These are phyloP conservation scores for Rhingia rostrata DNA, from an alignment of 2,888 invertebrate genomes.

Conservation along the genomic window DNA sequence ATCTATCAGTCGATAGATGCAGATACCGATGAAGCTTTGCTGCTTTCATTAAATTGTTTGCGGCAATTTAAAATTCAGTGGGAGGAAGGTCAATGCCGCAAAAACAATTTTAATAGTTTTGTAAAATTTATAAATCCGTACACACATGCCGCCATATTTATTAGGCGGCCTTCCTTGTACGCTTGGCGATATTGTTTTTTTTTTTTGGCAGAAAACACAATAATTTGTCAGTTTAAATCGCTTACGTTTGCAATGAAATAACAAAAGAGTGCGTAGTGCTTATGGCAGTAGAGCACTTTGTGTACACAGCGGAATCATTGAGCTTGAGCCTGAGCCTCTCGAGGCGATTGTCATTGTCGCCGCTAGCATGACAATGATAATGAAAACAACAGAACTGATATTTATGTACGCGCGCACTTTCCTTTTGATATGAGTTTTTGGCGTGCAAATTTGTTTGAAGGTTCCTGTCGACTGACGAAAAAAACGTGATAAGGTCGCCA, in stretches of 20 bases:
- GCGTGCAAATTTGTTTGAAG: slow-evolving; percentile 67
- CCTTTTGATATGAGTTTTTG: slow-evolving; percentile 55
- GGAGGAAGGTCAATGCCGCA: slow-evolving; percentile 18
- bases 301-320: slow-evolving; percentile 24
- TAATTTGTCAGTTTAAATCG: background rate
- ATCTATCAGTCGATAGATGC: too few relatives aligned
- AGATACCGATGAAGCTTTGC: too few relatives aligned
- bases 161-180: slow-evolving; percentile 10
- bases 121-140: slow-evolving; percentile 10
- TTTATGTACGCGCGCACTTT: slow-evolving; percentile 48
- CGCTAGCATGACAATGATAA: slow-evolving; percentile 55
- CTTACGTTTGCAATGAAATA: background rate
- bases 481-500: slow-evolving; percentile 73
- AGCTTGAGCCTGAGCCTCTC: slow-evolving; percentile 20
- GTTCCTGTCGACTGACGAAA: slow-evolving; percentile 63
- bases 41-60: too few relatives aligned
- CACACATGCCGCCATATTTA: slow-evolving; percentile 6
- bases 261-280: slow-evolving; percentile 31
- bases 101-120: slow-evolving; percentile 14
- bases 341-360: slow-evolving; percentile 47
- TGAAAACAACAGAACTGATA: slow-evolving; percentile 58
- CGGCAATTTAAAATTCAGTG: background rate
- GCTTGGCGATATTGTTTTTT: slow-evolving; percentile 7
- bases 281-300: slow-evolving; percentile 4
- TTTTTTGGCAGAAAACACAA: background rate